A percentile compares a stretch with the other conserved stretches of the same genome.
These are phyloP conservation scores for Microplitis deprimator DNA, from an alignment of 2,888 invertebrate species.

Conservation along the genomic window DNA sequence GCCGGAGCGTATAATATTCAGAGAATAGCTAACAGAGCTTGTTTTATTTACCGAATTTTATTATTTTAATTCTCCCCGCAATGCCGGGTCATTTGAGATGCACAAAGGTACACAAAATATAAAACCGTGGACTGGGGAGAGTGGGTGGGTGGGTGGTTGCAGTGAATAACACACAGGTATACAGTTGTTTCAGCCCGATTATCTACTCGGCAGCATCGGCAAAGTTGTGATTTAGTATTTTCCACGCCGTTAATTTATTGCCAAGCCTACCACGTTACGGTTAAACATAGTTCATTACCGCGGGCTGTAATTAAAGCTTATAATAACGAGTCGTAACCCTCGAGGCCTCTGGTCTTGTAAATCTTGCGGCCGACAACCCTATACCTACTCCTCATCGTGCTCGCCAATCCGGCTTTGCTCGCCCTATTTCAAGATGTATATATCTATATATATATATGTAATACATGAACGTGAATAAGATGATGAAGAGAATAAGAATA, in stretches of 20 bases:
- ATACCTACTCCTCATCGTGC: constrained; percentile 44
- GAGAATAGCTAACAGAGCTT: background rate
- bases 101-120: background rate
- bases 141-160: constrained; percentile 25
- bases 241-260: constrained; percentile 69
- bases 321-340: constrained; percentile 69
- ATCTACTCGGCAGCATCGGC: constrained; percentile 70
- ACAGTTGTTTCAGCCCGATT: constrained; percentile 67
- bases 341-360: constrained; percentile 66
- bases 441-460: background rate
- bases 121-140: constrained; percentile 17
- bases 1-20: background rate
- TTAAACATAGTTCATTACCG: constrained; percentile 70
- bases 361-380: constrained; percentile 63
- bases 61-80: background rate
- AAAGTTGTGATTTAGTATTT: constrained; percentile 71
- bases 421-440: constrained; percentile 48
- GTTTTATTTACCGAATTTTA: background rate
- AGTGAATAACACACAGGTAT: constrained; percentile 37
- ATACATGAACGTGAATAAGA: constrained; percentile 5
- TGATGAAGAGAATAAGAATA: background rate
- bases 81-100: constrained; percentile 9
- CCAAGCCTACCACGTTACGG: constrained; percentile 69
- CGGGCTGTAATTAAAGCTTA: constrained; percentile 69
- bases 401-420: constrained; percentile 33